phyloP scores from a whole-genome alignment of 2,797 vertebrate species.

The Etheostoma nigrum region DNA sequence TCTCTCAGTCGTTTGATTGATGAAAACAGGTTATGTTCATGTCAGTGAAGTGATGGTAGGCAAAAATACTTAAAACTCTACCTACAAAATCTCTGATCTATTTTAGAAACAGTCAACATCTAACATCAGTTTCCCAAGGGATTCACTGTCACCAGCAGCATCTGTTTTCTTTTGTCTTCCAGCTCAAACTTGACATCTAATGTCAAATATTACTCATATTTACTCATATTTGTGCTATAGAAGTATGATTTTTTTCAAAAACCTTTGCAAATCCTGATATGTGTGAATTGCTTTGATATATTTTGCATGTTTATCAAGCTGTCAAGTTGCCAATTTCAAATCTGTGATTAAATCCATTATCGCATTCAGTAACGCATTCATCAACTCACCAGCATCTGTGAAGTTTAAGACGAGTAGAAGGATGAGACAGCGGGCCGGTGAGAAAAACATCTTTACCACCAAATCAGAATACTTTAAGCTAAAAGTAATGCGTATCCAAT shows the following conservation, averaged over 20 bases:
- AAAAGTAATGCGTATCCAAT: neutral
- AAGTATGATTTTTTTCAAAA: neutral
- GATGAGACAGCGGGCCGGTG: constrained; percentile 24
- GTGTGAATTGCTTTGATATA: neutral
- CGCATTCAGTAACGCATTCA: neutral
- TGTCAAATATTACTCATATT: too few species aligned
- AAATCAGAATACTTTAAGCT: neutral
- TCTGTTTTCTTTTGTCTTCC: neutral
- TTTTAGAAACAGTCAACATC: constrained; percentile 21
- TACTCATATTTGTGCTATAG: neutral
- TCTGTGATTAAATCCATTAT: neutral
- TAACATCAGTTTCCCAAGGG: neutral
- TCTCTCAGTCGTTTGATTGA: neutral
- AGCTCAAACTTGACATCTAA: constrained; percentile 11
- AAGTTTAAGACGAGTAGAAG: constrained; percentile 51
- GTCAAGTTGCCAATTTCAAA: neutral
- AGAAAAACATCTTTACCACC: constrained; percentile 56
- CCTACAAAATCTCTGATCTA: constrained; percentile 15
- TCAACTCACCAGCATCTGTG: constrained; percentile 62
- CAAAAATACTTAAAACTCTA: constrained; percentile 5
- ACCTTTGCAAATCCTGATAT: neutral
- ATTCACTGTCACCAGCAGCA: constrained; percentile 6
- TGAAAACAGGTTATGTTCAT: constrained; percentile 1
- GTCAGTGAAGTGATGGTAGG: neutral
- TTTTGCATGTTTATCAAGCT: neutral